Evolutionary conservation across 1,140 invertebrate genomes (phyloP).

Genomic region (Phymorhynchus buccinoides): DNA sequence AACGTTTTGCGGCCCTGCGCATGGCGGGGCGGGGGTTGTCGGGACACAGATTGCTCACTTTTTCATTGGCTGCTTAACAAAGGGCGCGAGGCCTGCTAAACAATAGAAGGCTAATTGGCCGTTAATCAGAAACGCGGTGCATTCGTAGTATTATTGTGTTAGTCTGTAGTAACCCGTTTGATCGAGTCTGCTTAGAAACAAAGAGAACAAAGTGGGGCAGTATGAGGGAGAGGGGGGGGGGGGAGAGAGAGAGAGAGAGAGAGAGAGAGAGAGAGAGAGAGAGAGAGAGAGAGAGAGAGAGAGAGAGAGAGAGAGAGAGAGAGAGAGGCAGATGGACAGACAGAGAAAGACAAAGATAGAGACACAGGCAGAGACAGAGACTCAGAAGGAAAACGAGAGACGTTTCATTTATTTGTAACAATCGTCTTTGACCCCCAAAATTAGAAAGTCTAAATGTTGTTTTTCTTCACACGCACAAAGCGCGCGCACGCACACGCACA

Average conservation of each 20-base stretch:
- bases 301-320: not conserved
- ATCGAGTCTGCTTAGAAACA: too few species aligned
- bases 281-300: not conserved
- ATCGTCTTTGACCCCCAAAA: too few species aligned
- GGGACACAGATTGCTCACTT: conserved; percentile 22
- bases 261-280: conserved; percentile 4
- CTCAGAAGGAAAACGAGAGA: too few species aligned
- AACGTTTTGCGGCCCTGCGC: not conserved
- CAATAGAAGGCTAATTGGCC: conserved; percentile 2
- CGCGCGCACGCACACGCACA: too few species aligned
- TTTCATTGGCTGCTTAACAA: not conserved
- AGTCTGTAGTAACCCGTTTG: too few species aligned
- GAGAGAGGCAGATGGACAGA: not conserved
- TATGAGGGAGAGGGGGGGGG: too few species aligned
- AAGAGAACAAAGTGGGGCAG: too few species aligned
- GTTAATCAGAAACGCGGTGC: not conserved
- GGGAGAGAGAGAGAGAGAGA: too few species aligned
- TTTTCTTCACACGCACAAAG: too few species aligned
- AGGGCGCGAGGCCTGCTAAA: not conserved
- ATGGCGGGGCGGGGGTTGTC: not conserved
- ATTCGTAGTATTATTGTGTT: not conserved
- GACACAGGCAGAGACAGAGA: not conserved
- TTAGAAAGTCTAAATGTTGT: too few species aligned
- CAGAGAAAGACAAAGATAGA: not conserved
- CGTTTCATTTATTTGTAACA: too few species aligned